These are phyloP conservation scores for Lapara coniferarum DNA, from an alignment of 2,888 invertebrate genomes.

Conservation along the genomic window DNA sequence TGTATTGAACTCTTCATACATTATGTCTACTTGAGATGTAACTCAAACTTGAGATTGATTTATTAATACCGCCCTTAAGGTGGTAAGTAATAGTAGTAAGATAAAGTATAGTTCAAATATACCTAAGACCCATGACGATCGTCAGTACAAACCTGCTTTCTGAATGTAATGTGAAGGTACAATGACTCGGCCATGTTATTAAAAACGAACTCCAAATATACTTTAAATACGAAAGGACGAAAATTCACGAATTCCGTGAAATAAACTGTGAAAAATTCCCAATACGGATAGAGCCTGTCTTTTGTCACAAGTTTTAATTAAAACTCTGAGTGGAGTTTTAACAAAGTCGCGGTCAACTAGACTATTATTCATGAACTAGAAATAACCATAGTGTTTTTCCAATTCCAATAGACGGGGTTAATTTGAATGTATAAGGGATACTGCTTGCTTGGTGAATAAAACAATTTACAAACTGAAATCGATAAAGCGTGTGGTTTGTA, in stretches of 20 bases:
- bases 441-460: background rate
- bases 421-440: conserved; percentile 7
- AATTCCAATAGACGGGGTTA: conserved; percentile 23
- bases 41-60: no score
- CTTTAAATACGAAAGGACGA: background rate
- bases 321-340: conserved; percentile 45
- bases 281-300: conserved; percentile 40
- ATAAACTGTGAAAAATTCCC: conserved; percentile 33
- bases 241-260: conserved; percentile 2
- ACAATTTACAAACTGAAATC: background rate
- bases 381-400: conserved; percentile 37
- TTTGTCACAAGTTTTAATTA: conserved; percentile 54
- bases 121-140: no score
- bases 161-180: no score
- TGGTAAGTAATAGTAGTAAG: no score
- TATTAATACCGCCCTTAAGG: no score
- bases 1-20: no score
- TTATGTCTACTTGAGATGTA: no score
- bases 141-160: no score
- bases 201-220: no score
- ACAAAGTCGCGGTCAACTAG: conserved; percentile 40
- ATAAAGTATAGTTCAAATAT: no score
- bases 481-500: no score
- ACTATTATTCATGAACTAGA: conserved; percentile 37
- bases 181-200: no score